These are phyloP conservation scores for Pseudochirops corinnae DNA, from an alignment of 2,797 vertebrate species.

Conservation along the genomic window DNA sequence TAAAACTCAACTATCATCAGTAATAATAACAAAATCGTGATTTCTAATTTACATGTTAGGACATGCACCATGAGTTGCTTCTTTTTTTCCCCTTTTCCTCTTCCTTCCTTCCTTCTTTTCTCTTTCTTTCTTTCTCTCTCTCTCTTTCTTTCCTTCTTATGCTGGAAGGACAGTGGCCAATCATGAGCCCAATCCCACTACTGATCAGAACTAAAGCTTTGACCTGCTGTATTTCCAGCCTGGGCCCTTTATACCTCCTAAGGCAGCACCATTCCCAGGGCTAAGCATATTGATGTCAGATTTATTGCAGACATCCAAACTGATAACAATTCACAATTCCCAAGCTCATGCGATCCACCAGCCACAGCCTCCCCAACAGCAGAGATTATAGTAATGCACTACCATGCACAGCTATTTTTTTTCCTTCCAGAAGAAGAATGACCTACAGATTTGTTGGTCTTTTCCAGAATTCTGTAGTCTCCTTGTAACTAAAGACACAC, in stretches of 20 bases:
- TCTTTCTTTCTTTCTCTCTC: background rate
- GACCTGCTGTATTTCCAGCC: background rate
- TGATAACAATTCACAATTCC: background rate
- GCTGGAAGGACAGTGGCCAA: background rate
- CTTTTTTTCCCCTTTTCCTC: background rate
- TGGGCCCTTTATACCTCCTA: background rate
- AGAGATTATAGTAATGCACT: background rate
- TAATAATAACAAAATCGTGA: background rate
- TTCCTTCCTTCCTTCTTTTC: no score
- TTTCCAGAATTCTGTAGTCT: background rate
- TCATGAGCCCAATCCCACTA: background rate
- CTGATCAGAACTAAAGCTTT: background rate
- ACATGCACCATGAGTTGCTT: background rate
- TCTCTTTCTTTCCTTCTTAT: background rate
- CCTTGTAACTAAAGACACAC: background rate
- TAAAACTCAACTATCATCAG: background rate
- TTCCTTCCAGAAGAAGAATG: background rate
- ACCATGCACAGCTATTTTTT: background rate
- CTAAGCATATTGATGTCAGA: background rate
- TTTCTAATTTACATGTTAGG: background rate
- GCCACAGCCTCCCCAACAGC: background rate
- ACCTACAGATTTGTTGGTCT: background rate
- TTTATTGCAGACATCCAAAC: background rate
- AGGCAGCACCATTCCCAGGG: background rate
- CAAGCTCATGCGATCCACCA: background rate